Conservation (phyloP, 2,888 invertebrate species). For the Amiota mariae region DNA sequence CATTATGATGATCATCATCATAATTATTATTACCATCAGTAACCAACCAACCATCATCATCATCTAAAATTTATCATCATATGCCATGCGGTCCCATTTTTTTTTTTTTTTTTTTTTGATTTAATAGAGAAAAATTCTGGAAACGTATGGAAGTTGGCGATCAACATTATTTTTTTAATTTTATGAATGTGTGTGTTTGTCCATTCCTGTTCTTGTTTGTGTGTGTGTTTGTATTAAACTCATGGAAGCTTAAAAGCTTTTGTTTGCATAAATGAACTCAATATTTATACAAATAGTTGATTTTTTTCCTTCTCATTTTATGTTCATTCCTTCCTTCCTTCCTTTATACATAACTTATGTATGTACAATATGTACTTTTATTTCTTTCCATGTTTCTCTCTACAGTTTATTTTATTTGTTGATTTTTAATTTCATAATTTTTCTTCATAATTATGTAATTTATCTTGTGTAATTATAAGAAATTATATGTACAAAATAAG, state of each 20-base stretch:
- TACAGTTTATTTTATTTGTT: too few relatives aligned
- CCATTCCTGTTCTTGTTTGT: conserved; percentile 39
- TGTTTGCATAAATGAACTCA: conserved; percentile 30
- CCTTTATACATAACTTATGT: too few relatives aligned
- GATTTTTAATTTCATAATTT: too few relatives aligned
- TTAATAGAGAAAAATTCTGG: conserved; percentile 38
- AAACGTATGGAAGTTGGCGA: conserved; percentile 31
- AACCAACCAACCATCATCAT: not conserved
- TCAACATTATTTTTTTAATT: not conserved
- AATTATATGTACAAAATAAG: too few relatives aligned
- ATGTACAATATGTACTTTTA: not conserved
- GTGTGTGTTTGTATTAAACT: conserved; percentile 49
- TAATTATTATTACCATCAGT: not conserved
- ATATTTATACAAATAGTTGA: conserved; percentile 28
- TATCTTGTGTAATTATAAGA: too few relatives aligned
- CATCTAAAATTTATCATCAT: not conserved
- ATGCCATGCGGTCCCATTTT: not conserved
- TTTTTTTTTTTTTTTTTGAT: conserved; percentile 26
- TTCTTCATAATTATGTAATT: too few relatives aligned
- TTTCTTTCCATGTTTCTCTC: too few relatives aligned
- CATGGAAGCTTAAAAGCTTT: conserved; percentile 60
- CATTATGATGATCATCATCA: not conserved
- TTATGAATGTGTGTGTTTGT: not conserved
- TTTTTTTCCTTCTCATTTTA: conserved; percentile 8
- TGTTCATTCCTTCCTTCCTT: not conserved